Evolutionary conservation across 1,140 invertebrate genomes (phyloP), one percentile per base, ranked within the genome.

Genomic region (Micrasema minimum): DNA sequence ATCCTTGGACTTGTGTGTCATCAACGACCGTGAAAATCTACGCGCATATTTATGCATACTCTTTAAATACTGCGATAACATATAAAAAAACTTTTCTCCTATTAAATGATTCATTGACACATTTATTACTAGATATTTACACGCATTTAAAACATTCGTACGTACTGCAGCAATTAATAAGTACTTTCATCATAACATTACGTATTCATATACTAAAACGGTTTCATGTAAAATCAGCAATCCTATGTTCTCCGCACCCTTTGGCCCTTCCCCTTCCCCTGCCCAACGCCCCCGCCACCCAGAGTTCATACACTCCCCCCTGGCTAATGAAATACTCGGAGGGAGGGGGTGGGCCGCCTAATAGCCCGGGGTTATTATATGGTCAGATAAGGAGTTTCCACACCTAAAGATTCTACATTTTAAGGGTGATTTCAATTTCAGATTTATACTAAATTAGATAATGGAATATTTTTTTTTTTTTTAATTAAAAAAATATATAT

Each of bases 361-460:
- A 74, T 74, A 71, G 72, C 68, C 53, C 31, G 64, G 68, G 72
- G 72, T 71, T 74, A 74, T 74, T 74, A 74, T 71, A 71, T 68
- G 72, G 72, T 74, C 72, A 71, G 72, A 74, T 74, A 74, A 74
- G 69, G 26, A 74, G 51, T 69, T 64, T 74, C 72, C 72, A 74
- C 72, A 74, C 72, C 72, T 74, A 43, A 51, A 62, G 43, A 53
- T 53, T 72, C 59, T 67, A 55, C 20, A 45, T 22, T 61, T 37
- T 20, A 45, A 57, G 71, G 66, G 51, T 72, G 66, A 55, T 72
- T 66, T 57, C 7, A 31, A 4, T 31, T 31, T 7, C 26, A 31
- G 7, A 31, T n/a, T n/a, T n/a, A n/a, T n/a, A n/a, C n/a, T n/a
- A n/a, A n/a, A n/a, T n/a, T n/a, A n/a, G n/a, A n/a, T n/a, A n/a